Base-by-base conservation (phyloP, 2,113 vertebrate species). In the Piaya cayana region DNA sequence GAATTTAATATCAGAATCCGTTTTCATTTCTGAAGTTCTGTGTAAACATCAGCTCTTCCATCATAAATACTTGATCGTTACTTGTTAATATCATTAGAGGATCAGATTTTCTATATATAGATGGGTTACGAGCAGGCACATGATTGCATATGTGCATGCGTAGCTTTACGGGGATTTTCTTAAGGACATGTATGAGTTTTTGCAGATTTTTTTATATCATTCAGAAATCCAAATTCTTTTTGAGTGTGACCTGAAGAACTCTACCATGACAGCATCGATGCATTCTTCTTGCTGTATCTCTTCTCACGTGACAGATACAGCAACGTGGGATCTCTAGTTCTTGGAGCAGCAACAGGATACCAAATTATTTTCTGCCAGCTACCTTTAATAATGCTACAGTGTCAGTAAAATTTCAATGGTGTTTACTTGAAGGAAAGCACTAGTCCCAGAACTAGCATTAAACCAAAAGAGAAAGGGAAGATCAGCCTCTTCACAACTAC, bases 101-200 rank as follows among this genome's bases (percentile, higher is more conserved):
- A 62, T 29, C 43, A 42, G 17, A 37, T 91, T 80, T 86, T 69
- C 39, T 58, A 2, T 27, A n/a, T 12, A 39, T 9, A 23, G 19
- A 16, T 16, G 21, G 21, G 22, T 11, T 58, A 19, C 17, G 20
- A 67, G 27, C 26, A 42, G 1, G 16, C 36, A 29, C 36, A 18
- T 11, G 79, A 32, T 4, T 37, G 11, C 11, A 12, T 8, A 65
- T 37, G 18, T 22, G 8, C 22, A 32, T 2, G 19, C 2, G 1
- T 5, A 59, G 25, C 37, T 21, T 36, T 52, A 56, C 11, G 3
- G 5, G 29, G 59, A 29, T 55, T 47, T 34, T 42, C 67, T 64
- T 47, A 56, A 42, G 29, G 30, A 15, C 5, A 7, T 0, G 0
- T 6, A 11, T 0, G 0, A 32, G 26, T 14, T 25, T 75, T 21